Base-by-base conservation (phyloP, 2,113 vertebrate species). In the Gavia stellata region DNA sequence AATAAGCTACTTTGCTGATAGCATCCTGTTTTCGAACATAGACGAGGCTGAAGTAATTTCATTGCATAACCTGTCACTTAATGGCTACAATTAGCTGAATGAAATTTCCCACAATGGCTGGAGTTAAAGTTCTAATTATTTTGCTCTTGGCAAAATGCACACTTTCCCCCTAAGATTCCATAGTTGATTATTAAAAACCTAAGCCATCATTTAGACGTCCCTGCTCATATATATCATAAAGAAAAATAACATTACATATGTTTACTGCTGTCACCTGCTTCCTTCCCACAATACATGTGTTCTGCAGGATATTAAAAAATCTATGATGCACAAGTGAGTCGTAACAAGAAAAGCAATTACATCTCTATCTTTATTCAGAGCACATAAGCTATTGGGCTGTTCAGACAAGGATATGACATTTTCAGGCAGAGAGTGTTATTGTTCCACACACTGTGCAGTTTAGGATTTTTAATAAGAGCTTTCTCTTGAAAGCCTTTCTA, bases 261-360 rank as follows among this genome's bases (percentile, higher is more conserved):
- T 97, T 97, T 95, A 96, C 90, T 96, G 86, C 94, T 95, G 95
- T 97, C 97, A 96, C 96, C 95, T 97, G 95, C 95, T 97, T 96
- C 87, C 90, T 96, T 97, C 96, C 87, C 96, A 96, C 94, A 95
- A 95, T 97, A 97, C 98, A 97, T 96, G 97, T 95, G 93, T 97
- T 97, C 89, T 96, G 95, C 96, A 97, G 97, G 96, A 98, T 98
- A 97, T 98, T 97, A 97, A 97, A 97, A 98, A 97, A 96, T 96
- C 96, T 97, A 96, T 95, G 97, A 95, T 98, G 96, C 97, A 96
- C 97, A 97, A 97, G 98, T 97, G 97, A 97, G 96, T 98, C 72
- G 95, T 97, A 97, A 97, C 90, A 94, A 95, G 96, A 88, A 97
- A 97, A 97, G 95, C 96, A 98, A 98, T 98, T 97, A 97, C 96